Percentiles rank a stretch among this genome's conserved stretches.
phyloP scores from a whole-genome alignment of 2,888 invertebrate species.

The Panzeria rudis region DNA sequence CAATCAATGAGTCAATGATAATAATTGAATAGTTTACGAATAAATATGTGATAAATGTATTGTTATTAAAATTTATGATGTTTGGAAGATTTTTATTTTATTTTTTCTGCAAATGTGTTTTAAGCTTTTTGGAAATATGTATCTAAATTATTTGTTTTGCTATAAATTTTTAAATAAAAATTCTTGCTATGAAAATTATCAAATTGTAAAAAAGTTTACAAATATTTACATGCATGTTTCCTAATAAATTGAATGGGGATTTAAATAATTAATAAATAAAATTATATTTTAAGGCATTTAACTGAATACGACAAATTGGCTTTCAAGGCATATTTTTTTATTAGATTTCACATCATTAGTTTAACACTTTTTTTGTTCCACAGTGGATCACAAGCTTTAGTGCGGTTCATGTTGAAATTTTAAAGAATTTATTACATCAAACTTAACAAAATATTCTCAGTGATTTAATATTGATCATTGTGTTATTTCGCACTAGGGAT shows the following conservation, averaged over 20 bases:
- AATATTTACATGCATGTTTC: not conserved
- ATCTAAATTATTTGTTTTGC: not conserved
- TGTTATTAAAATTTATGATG: constrained; percentile 15
- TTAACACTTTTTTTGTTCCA: not conserved
- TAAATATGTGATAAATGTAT: constrained; percentile 34
- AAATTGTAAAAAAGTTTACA: constrained; percentile 3
- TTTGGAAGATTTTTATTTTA: constrained; percentile 42
- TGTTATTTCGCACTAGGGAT: too few relatives aligned
- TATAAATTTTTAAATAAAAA: constrained; percentile 5
- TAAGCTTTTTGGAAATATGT: constrained; percentile 11
- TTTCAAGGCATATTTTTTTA: constrained; percentile 50
- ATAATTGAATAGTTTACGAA: constrained; percentile 59
- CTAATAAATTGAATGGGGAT: constrained; percentile 4
- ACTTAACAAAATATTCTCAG: not conserved
- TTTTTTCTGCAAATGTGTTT: constrained; percentile 8
- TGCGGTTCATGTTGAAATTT: not conserved
- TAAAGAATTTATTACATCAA: too few relatives aligned
- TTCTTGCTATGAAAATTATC: constrained; percentile 3
- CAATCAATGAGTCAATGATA: constrained; percentile 46
- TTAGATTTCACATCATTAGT: constrained; percentile 19
- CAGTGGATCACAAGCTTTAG: not conserved
- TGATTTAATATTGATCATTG: too few relatives aligned
- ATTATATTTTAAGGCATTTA: constrained; percentile 56
- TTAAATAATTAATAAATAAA: constrained; percentile 49
- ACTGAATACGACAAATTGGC: constrained; percentile 58